Evolutionary conservation across 2,888 invertebrate species (phyloP).

Genomic region (Erebia epiphron): DNA sequence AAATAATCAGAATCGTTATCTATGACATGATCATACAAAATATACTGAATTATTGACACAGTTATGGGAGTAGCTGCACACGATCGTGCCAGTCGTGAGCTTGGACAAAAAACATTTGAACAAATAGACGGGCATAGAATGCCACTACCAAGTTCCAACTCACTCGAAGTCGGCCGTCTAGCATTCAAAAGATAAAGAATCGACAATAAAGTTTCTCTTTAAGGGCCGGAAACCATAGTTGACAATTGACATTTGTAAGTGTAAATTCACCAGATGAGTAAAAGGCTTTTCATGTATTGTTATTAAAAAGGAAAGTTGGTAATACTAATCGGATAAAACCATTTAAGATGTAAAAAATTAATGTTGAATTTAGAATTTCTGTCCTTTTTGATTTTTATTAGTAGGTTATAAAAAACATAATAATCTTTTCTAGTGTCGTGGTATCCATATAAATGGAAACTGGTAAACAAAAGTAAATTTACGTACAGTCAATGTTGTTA

Average conservation of each 20-base stretch:
- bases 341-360: neutral
- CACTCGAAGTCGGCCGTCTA: constrained; percentile 30
- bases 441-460: neutral
- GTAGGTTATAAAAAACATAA: neutral
- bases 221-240: constrained; percentile 33
- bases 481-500: neutral
- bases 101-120: constrained; percentile 37
- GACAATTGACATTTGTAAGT: constrained; percentile 4
- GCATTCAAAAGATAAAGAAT: constrained; percentile 36
- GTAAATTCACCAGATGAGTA: constrained; percentile 15
- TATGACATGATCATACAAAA: constrained; percentile 32
- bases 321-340: neutral
- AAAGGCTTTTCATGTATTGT: constrained; percentile 11
- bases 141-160: constrained; percentile 25
- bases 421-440: too few relatives aligned
- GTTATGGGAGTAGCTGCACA: constrained; percentile 31
- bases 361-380: neutral
- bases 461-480: neutral
- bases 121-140: constrained; percentile 32
- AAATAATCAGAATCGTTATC: constrained; percentile 31
- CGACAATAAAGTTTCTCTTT: constrained; percentile 45
- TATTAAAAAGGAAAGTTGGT: constrained; percentile 6
- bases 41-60: constrained; percentile 39
- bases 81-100: constrained; percentile 31
- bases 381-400: neutral